Evolutionary conservation across 2,113 vertebrate species (phyloP).

Genomic region (Ia io): DNA sequence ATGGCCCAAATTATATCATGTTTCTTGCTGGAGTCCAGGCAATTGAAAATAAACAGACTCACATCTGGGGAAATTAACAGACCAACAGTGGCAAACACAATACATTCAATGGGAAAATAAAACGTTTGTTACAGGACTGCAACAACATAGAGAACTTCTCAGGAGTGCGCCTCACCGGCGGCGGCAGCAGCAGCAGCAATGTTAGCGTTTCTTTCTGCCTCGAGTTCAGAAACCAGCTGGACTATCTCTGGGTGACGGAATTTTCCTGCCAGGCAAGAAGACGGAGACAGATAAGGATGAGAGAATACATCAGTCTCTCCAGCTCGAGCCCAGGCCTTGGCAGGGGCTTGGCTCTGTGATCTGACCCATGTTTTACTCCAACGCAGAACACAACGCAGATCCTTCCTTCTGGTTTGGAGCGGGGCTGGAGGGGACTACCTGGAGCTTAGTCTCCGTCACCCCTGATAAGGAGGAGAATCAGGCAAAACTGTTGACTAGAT

Average conservation of each 20-base stretch:
- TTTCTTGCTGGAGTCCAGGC: not conserved
- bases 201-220: constrained; percentile 85
- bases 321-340: not conserved
- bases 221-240: constrained; percentile 88
- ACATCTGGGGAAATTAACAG: not conserved
- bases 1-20: not conserved
- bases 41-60: constrained; percentile 1
- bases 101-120: constrained; percentile 19
- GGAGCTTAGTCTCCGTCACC: not conserved
- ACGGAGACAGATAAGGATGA: not conserved
- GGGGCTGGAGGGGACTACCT: not conserved
- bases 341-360: not conserved
- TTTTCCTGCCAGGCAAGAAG: constrained; percentile 85
- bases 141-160: constrained; percentile 16
- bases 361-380: not conserved
- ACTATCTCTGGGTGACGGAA: constrained; percentile 95
- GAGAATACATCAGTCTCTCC: not conserved
- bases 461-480: not conserved
- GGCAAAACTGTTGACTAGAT: not conserved
- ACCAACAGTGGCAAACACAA: not conserved
- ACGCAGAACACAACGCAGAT: not conserved
- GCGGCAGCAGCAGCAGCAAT: constrained; percentile 65
- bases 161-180: constrained; percentile 40
- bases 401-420: not conserved
- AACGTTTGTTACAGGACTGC: constrained; percentile 21